Evolutionary conservation across 2,797 vertebrate species (phyloP).

Genomic region (Rhincodon typus): DNA sequence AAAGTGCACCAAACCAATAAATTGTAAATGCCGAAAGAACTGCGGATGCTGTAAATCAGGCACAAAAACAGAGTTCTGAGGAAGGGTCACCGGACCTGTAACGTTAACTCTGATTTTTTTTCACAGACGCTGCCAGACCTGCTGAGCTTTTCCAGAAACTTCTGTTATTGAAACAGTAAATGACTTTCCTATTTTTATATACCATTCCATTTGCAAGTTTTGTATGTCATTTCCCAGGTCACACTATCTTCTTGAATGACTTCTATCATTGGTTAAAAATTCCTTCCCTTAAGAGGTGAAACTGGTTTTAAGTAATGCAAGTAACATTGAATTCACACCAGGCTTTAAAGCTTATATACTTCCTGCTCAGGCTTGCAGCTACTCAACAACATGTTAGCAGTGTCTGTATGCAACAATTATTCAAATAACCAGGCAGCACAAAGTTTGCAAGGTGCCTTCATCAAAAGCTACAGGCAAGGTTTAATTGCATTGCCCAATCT

Average conservation of each 20-base stretch:
- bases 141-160: no score
- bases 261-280: background rate
- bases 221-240: background rate
- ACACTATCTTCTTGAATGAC: background rate
- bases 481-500: background rate
- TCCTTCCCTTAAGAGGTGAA: background rate
- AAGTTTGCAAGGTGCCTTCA: background rate
- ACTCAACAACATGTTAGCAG: background rate
- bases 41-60: no score
- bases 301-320: background rate
- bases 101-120: no score
- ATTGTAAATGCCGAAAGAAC: no score
- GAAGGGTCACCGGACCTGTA: no score
- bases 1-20: no score
- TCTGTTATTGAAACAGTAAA: no score
- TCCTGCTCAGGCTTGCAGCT: background rate
- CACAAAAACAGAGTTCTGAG: no score
- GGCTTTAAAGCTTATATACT: background rate
- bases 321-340: background rate
- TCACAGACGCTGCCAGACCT: no score
- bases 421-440: background rate
- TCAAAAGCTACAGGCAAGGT: background rate
- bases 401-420: background rate
- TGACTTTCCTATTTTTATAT: no score
- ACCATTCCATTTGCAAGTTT: no score